Conservation (phyloP, 2,113 vertebrate genomes). For the Pipa parva region DNA sequence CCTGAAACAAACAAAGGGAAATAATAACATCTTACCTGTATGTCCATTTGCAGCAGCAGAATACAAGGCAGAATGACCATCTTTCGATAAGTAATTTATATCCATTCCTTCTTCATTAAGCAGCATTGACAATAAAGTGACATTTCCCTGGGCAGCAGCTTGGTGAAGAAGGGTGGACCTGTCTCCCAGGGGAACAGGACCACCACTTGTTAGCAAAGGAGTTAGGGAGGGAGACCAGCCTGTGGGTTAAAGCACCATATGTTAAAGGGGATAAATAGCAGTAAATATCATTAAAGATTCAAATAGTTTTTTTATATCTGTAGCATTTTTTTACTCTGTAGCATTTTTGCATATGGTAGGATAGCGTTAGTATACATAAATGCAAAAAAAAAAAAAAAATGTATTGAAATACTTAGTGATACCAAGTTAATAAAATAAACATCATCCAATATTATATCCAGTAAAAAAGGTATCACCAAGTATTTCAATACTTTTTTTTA, state of each 20-base stretch:
- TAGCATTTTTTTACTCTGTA: too few relatives aligned
- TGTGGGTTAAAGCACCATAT: constrained; percentile 76
- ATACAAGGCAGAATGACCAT: constrained; percentile 94
- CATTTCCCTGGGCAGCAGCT: constrained; percentile 99
- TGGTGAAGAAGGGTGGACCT: constrained; percentile 96
- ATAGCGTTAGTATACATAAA: too few relatives aligned
- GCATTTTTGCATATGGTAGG: too few relatives aligned
- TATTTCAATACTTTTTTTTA: too few relatives aligned
- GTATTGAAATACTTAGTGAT: too few relatives aligned
- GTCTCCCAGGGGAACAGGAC: constrained; percentile 98
- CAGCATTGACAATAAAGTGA: constrained; percentile 99
- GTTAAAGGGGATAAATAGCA: constrained; percentile 57
- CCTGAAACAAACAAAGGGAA: too few relatives aligned
- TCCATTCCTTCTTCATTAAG: constrained; percentile 91
- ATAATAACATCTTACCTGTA: constrained; percentile 77
- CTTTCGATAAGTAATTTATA: constrained; percentile 76
- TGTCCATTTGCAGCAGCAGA: constrained; percentile 97
- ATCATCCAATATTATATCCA: too few relatives aligned
- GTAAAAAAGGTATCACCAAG: too few relatives aligned
- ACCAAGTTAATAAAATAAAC: too few relatives aligned
- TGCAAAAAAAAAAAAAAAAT: too few relatives aligned
- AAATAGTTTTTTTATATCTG: too few relatives aligned
- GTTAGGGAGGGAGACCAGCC: constrained; percentile 98
- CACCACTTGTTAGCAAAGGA: constrained; percentile 85
- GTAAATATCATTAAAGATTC: too few relatives aligned